Evolutionary conservation across 2,113 vertebrate genomes (phyloP).

Genomic region (Nothocercus julius): DNA sequence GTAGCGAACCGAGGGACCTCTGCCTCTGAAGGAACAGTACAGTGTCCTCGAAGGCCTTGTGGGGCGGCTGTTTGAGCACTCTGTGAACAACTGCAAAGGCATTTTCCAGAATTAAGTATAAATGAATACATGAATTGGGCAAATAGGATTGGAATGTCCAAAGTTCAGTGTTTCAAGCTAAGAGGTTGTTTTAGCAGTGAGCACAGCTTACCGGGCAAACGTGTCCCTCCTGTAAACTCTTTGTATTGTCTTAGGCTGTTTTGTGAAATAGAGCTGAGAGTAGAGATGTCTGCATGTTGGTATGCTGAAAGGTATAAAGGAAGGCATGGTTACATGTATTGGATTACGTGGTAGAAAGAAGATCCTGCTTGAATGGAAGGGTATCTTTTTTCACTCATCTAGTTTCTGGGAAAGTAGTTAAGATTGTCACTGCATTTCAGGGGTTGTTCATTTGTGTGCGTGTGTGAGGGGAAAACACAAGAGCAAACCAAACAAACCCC

Average conservation of each 20-base stretch:
- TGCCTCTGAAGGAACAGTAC: neutral
- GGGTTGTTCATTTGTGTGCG: neutral
- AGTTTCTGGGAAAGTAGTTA: slow-evolving; percentile 40
- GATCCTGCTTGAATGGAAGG: slow-evolving; percentile 52
- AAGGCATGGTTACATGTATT: neutral
- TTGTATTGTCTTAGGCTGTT: neutral
- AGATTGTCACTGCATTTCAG: slow-evolving; percentile 42
- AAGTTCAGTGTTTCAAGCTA: slow-evolving; percentile 28
- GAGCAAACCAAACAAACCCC: neutral
- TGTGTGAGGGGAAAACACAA: fast-evolving
- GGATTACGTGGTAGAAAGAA: slow-evolving; percentile 46
- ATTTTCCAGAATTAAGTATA: slow-evolving; percentile 8
- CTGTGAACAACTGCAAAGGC: slow-evolving; percentile 30
- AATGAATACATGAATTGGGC: slow-evolving; percentile 19
- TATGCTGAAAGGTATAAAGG: neutral
- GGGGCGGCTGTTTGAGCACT: slow-evolving; percentile 14
- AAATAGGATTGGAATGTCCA: slow-evolving; percentile 5
- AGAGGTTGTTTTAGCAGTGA: neutral
- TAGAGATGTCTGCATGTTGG: neutral
- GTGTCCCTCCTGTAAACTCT: fast-evolving
- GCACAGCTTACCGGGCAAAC: fast-evolving
- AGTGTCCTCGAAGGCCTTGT: neutral
- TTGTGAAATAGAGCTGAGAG: neutral
- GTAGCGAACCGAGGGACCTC: fast-evolving
- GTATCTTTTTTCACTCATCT: slow-evolving; percentile 56